Conservation (phyloP, 2,888 invertebrate species). For the Epinotia demarniana region DNA sequence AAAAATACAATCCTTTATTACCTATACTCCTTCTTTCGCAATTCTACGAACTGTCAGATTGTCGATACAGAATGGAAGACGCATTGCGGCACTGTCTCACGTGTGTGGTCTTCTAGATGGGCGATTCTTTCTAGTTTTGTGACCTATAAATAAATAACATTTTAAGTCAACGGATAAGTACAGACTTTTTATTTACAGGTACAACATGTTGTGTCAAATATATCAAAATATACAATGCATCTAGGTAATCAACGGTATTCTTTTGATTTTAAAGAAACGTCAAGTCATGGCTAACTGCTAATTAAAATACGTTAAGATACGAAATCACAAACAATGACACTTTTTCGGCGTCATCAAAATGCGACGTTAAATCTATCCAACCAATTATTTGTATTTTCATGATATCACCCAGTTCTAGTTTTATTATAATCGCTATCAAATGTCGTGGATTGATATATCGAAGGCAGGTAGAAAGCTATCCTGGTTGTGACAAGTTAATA, state of each 20-base stretch:
- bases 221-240: too few relatives aligned
- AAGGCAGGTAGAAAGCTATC: constrained; percentile 36
- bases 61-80: constrained; percentile 36
- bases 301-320: neutral
- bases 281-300: neutral
- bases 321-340: neutral
- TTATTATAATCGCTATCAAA: constrained; percentile 29
- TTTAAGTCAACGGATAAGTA: neutral
- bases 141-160: neutral
- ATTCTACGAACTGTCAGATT: constrained; percentile 33
- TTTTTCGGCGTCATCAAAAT: neutral
- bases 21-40: constrained; percentile 17
- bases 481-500: constrained; percentile 38
- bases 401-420: constrained; percentile 23
- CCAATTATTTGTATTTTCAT: neutral
- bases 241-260: too few relatives aligned
- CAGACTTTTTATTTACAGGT: neutral
- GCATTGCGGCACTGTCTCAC: constrained; percentile 10
- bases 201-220: too few relatives aligned
- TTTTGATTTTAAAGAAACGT: neutral
- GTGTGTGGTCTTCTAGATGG: constrained; percentile 39
- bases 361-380: too few relatives aligned
- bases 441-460: constrained; percentile 39
- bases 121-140: constrained; percentile 16
- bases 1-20: constrained; percentile 7